Evolutionary conservation across 2,888 invertebrate genomes (phyloP).

Genomic region (Biston betularia): DNA sequence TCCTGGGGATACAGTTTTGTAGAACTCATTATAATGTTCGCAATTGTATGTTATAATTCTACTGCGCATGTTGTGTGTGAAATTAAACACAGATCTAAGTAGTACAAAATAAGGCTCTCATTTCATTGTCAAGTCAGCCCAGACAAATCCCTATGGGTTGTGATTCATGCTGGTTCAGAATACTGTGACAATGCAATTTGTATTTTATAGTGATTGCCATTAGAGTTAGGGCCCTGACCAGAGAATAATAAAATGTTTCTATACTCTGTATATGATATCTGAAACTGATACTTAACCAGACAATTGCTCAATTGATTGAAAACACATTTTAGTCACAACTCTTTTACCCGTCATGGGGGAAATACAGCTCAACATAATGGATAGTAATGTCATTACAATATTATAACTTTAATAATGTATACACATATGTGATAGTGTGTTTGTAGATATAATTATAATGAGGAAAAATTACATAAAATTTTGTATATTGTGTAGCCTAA

Average conservation of each 20-base stretch:
- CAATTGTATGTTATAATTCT: too few species aligned
- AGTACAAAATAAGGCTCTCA: too few species aligned
- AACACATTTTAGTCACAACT: conserved; percentile 12
- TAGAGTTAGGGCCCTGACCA: not conserved
- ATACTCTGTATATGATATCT: not conserved
- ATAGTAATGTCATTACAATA: conserved; percentile 27
- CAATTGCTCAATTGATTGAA: conserved; percentile 6
- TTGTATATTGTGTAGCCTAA: too few species aligned
- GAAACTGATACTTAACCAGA: conserved; percentile 16
- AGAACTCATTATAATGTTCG: too few species aligned
- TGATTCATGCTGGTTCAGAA: too few species aligned
- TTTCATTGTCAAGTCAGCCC: too few species aligned
- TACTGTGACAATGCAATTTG: not conserved
- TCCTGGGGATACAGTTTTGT: too few species aligned
- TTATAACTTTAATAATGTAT: conserved; percentile 22
- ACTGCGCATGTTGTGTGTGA: too few species aligned
- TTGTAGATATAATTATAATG: too few species aligned
- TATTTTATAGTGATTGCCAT: not conserved
- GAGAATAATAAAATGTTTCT: not conserved
- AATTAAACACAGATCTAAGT: too few species aligned
- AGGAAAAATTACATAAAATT: too few species aligned
- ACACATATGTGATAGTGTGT: not conserved
- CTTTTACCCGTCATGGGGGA: conserved; percentile 36
- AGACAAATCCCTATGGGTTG: too few species aligned
- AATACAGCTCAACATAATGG: conserved; percentile 33